Evolutionary conservation across 2,797 vertebrate genomes (phyloP).

Genomic region (Dipus sagitta): DNA sequence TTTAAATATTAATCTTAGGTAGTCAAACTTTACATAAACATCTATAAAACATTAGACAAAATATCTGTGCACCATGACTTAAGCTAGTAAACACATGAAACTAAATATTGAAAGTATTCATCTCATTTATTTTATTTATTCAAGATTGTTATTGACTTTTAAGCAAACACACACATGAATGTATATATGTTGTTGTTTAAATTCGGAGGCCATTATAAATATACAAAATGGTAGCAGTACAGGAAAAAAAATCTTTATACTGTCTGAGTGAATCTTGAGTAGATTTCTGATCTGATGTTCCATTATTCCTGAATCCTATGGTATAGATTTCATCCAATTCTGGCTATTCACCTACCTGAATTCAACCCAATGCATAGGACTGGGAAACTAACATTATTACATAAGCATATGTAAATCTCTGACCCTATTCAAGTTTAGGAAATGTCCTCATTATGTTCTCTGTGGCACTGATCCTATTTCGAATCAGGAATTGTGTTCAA

Average conservation of each 20-base stretch:
- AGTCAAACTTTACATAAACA: not conserved
- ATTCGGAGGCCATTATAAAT: slow-evolving; percentile 6
- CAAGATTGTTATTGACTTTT: not conserved
- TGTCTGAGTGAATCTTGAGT: not conserved
- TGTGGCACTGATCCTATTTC: not conserved
- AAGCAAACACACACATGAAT: not conserved
- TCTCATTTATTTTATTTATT: not conserved
- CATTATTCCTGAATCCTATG: not conserved
- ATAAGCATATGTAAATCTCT: not conserved
- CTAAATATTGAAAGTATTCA: not conserved
- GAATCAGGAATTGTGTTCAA: not conserved
- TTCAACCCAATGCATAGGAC: not conserved
- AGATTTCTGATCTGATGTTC: not conserved
- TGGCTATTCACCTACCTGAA: not conserved
- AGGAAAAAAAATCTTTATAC: not conserved
- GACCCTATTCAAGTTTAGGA: not conserved
- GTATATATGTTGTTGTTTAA: not conserved
- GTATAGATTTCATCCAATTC: not conserved
- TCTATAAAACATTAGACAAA: slow-evolving; percentile 15
- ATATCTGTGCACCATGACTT: not conserved
- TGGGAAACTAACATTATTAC: not conserved
- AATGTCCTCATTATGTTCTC: not conserved
- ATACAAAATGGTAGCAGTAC: not conserved
- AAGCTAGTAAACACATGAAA: not conserved
- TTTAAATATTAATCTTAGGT: not conserved